Conservation (phyloP, 2,113 vertebrate genomes). For the Grantiella picta region DNA sequence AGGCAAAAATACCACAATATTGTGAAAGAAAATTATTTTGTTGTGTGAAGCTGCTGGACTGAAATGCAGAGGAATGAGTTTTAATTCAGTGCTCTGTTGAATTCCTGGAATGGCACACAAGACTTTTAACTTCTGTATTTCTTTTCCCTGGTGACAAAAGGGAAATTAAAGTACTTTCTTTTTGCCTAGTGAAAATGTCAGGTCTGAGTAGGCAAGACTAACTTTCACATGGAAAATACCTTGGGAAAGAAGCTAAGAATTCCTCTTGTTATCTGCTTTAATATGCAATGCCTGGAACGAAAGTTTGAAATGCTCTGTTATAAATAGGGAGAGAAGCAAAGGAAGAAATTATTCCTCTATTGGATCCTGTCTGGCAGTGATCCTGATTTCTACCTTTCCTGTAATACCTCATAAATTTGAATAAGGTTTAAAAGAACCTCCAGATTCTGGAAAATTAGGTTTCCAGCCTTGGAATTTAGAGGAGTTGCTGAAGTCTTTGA, state of each 20-base stretch:
- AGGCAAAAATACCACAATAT: neutral
- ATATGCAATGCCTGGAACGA: neutral
- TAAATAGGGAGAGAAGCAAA: neutral
- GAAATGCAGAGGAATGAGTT: neutral
- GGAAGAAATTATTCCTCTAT: neutral
- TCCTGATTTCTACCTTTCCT: neutral
- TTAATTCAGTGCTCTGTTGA: neutral
- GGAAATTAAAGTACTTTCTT: neutral
- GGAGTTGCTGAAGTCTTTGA: neutral
- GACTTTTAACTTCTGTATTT: neutral
- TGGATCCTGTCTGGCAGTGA: neutral
- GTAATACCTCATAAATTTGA: neutral
- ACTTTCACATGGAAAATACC: neutral
- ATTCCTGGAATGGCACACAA: neutral
- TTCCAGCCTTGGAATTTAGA: neutral
- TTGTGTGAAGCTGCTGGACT: neutral
- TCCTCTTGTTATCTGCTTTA: neutral
- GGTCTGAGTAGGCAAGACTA: neutral
- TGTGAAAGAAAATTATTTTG: neutral
- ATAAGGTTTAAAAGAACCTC: neutral
- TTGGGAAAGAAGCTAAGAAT: neutral
- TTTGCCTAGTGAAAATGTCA: neutral
- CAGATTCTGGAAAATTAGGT: neutral
- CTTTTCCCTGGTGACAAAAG: neutral
- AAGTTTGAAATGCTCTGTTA: neutral